These are phyloP conservation scores for Apodemia mormo DNA, from an alignment of 2,888 invertebrate species.

Conservation along the genomic window DNA sequence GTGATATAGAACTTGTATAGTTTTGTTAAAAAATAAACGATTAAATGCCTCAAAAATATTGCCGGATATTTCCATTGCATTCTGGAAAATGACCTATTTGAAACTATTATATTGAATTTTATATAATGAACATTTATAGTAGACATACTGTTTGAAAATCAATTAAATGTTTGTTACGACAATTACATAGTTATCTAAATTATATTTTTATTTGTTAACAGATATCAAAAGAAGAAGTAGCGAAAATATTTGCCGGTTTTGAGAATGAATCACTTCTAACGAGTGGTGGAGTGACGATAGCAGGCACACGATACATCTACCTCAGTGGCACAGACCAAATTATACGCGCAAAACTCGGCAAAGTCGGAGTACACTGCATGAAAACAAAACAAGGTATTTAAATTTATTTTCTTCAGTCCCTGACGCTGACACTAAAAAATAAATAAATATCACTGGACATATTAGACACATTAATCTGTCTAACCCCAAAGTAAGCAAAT, in stretches of 20 bases:
- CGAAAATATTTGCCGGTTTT: constrained; percentile 94
- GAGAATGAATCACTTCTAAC: constrained; percentile 94
- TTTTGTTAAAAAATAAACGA: no score
- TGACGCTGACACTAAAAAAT: no score
- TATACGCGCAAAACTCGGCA: constrained; percentile 95
- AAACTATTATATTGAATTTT: no score
- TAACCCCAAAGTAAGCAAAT: no score
- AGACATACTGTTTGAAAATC: no score
- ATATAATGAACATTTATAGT: no score
- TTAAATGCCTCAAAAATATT: no score
- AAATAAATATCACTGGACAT: no score
- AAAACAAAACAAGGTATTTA: constrained; percentile 93
- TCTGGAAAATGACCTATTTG: no score
- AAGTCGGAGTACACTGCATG: constrained; percentile 97
- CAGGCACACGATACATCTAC: constrained; percentile 96
- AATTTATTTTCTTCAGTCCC: neutral
- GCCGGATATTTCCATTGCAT: no score
- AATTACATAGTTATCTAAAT: neutral
- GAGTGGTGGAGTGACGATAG: constrained; percentile 94
- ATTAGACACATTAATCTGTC: no score
- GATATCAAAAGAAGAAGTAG: constrained; percentile 96
- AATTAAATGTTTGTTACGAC: neutral
- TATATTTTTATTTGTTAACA: constrained; percentile 65
- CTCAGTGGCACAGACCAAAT: constrained; percentile 96
- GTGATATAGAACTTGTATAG: no score